These are phyloP conservation scores for Lordiphosa fenestrarum DNA, from an alignment of 2,888 invertebrate genomes.

Conservation along the genomic window DNA sequence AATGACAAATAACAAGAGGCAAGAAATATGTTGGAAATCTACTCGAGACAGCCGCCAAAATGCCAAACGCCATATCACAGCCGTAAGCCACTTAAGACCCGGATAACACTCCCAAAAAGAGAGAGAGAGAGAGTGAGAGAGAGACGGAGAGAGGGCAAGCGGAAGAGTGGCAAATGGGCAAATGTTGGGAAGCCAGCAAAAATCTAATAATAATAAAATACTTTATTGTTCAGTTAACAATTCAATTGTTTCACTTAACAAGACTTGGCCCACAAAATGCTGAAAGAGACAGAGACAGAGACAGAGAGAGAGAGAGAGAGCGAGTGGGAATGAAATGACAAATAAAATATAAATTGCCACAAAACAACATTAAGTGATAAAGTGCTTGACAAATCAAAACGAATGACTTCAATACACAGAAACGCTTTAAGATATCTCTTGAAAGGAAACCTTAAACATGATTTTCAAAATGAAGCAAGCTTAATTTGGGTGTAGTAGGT, in stretches of 20 bases:
- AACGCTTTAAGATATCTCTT: background rate
- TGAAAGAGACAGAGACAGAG: conserved; percentile 2
- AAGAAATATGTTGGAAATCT: conserved; percentile 70
- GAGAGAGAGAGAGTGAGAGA: background rate
- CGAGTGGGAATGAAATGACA: conserved; percentile 12
- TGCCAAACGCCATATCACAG: conserved; percentile 36
- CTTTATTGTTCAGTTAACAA: conserved; percentile 72
- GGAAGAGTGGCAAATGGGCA: conserved; percentile 19
- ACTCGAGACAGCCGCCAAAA: conserved; percentile 62
- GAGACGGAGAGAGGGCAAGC: conserved; percentile 2
- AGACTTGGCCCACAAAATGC: conserved; percentile 25
- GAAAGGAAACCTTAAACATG: no score
- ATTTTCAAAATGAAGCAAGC: no score
- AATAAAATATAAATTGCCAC: conserved; percentile 56
- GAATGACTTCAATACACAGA: conserved; percentile 35
- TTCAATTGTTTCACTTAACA: conserved; percentile 72
- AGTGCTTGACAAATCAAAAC: conserved; percentile 66
- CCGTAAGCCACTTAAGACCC: conserved; percentile 57
- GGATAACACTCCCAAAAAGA: conserved; percentile 2
- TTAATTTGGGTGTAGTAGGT: no score
- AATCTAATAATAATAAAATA: conserved; percentile 73
- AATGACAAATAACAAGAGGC: conserved; percentile 66
- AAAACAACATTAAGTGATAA: conserved; percentile 67
- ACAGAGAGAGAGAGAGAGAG: conserved; percentile 5
- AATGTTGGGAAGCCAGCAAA: conserved; percentile 36